A percentile compares a stretch with the other conserved stretches of the same genome.
These are phyloP conservation scores for Anthopleura xanthogrammica DNA, from an alignment of 92 coral and sea anemone species.

Conservation along the genomic window DNA sequence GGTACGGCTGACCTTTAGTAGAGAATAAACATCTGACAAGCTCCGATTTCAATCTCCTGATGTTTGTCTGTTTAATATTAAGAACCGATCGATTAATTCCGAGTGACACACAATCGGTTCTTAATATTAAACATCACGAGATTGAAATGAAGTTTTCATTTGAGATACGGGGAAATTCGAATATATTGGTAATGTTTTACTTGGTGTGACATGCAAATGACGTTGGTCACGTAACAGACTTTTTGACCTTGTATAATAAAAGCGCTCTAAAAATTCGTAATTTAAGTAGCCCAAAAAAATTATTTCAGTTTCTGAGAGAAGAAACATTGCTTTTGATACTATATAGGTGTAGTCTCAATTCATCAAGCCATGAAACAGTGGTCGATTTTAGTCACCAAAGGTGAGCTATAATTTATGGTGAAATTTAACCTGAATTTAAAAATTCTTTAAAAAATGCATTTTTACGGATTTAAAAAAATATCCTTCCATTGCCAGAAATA, in stretches of 20 bases:
- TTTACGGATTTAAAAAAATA: background rate
- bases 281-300: background rate
- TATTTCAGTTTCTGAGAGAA: background rate
- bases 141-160: background rate
- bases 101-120: too few species aligned
- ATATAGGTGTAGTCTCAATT: too few species aligned
- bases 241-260: background rate
- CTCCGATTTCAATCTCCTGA: too few species aligned
- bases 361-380: background rate
- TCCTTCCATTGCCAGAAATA: too few species aligned
- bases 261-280: background rate
- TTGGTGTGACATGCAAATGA: background rate
- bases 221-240: background rate
- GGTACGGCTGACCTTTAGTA: too few species aligned
- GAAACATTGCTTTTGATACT: too few species aligned
- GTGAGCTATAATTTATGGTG: background rate
- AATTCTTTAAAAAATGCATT: background rate
- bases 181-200: background rate
- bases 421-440: background rate
- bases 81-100: too few species aligned
- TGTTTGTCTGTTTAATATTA: too few species aligned
- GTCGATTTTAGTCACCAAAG: background rate
- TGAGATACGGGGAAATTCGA: background rate
- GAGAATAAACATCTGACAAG: too few species aligned
- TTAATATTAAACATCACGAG: too few species aligned